Conservation (phyloP, 2,888 invertebrate species). For the Eupithecia subfuscata region DNA sequence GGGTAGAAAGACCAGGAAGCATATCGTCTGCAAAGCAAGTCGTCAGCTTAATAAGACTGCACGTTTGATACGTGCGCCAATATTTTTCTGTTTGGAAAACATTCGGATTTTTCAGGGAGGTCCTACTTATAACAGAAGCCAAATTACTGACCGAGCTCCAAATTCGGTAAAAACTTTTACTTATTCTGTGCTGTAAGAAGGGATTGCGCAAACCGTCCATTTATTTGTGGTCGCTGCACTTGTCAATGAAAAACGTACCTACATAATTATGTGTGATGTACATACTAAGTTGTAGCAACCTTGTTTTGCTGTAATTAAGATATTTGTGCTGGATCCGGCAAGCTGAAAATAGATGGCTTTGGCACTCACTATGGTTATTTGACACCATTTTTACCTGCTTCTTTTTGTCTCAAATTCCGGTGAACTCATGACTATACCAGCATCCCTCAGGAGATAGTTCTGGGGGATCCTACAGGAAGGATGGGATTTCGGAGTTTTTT, state of each 20-base stretch:
- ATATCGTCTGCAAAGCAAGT: too few relatives aligned
- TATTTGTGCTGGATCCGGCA: too few relatives aligned
- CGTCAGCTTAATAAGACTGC: neutral
- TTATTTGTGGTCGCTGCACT: neutral
- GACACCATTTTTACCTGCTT: too few relatives aligned
- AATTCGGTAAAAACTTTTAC: neutral
- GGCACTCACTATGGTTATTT: too few relatives aligned
- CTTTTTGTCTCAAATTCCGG: too few relatives aligned
- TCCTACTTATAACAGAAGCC: constrained; percentile 5
- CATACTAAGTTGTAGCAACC: neutral
- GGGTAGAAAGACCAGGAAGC: too few relatives aligned
- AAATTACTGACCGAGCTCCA: constrained; percentile 2
- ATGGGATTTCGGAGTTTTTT: too few relatives aligned
- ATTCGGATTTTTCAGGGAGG: neutral
- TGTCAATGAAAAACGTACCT: neutral
- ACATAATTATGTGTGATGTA: neutral
- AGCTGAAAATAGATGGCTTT: too few relatives aligned
- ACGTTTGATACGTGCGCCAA: neutral
- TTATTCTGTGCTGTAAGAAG: neutral
- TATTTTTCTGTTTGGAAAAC: neutral
- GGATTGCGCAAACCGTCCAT: neutral
- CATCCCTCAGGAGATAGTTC: too few relatives aligned
- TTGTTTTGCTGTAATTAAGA: neutral
- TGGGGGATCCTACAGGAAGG: too few relatives aligned
- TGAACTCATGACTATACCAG: too few relatives aligned